A percentile compares a stretch with the other conserved stretches of the same genome.
Evolutionary conservation across 1,140 invertebrate species (phyloP).

Genomic region (Cotesia typhae): DNA sequence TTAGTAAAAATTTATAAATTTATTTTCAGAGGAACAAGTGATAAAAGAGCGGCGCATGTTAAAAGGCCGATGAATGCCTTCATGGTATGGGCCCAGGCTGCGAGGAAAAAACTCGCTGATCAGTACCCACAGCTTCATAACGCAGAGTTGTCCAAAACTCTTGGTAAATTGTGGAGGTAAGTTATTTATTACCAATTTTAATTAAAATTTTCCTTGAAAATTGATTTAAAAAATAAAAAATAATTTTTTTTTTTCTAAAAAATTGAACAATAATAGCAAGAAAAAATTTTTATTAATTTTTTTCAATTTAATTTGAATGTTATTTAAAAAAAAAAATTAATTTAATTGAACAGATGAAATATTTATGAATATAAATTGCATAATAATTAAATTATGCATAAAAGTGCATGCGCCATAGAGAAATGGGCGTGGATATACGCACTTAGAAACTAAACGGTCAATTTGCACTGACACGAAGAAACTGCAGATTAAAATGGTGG

Average conservation of each 20-base stretch:
- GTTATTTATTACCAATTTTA: not conserved
- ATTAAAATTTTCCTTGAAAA: too few species aligned
- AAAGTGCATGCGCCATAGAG: conserved; percentile 15
- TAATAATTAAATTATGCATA: too few species aligned
- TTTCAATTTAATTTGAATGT: too few species aligned
- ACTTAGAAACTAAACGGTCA: conserved; percentile 68
- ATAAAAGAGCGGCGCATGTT: conserved; percentile 92
- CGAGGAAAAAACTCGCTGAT: conserved; percentile 83
- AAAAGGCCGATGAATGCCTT: conserved; percentile 95
- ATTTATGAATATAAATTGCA: too few species aligned
- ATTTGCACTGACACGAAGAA: conserved; percentile 88
- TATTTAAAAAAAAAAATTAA: too few species aligned
- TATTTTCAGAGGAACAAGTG: conserved; percentile 74
- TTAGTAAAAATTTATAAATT: not conserved
- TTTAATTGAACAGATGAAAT: too few species aligned
- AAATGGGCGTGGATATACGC: conserved; percentile 17
- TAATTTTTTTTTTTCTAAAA: too few species aligned
- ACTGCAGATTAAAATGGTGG: conserved; percentile 42
- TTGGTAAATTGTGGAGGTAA: conserved; percentile 91
- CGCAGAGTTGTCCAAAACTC: conserved; percentile 90
- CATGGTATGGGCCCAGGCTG: conserved; percentile 96
- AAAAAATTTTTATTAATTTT: too few species aligned
- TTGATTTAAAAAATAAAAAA: too few species aligned
- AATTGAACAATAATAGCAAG: too few species aligned
- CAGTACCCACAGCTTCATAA: conserved; percentile 92